phyloP scores from a whole-genome alignment of 2,797 vertebrate species.

The Poeciliopsis turneri region DNA sequence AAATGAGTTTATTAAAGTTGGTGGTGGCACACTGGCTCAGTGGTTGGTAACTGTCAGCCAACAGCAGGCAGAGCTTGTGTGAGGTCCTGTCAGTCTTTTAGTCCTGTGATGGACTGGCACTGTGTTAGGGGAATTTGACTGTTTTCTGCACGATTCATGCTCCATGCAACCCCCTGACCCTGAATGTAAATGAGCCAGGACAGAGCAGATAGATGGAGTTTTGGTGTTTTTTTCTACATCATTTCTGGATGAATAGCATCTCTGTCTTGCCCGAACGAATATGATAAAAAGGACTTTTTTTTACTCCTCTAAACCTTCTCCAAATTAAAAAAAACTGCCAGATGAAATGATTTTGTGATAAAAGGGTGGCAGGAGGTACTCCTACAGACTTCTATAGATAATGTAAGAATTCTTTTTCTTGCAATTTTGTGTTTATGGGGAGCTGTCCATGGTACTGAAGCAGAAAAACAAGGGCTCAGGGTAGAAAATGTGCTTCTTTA shows the following conservation, averaged over 20 bases:
- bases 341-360: neutral
- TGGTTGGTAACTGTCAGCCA: slow-evolving; percentile 58
- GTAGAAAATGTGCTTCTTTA: slow-evolving; percentile 15
- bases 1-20: slow-evolving; percentile 60
- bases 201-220: slow-evolving; percentile 16
- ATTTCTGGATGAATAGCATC: slow-evolving; percentile 5
- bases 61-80: slow-evolving; percentile 47
- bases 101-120: slow-evolving; percentile 55
- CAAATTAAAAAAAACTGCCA: neutral
- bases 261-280: neutral
- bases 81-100: slow-evolving; percentile 63
- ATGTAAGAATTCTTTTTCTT: neutral
- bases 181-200: slow-evolving; percentile 54
- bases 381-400: slow-evolving; percentile 4
- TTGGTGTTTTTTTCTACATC: neutral
- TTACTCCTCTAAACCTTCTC: neutral
- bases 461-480: slow-evolving; percentile 14
- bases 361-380: neutral
- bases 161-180: slow-evolving; percentile 51
- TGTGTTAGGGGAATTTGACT: slow-evolving; percentile 33
- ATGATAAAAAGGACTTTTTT: neutral
- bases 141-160: slow-evolving; percentile 43
- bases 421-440: slow-evolving; percentile 9
- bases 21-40: slow-evolving; percentile 45
- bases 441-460: slow-evolving; percentile 74